Evolutionary conservation across 2,888 invertebrate genomes (phyloP).

Genomic region (Athripsodes cinereus): DNA sequence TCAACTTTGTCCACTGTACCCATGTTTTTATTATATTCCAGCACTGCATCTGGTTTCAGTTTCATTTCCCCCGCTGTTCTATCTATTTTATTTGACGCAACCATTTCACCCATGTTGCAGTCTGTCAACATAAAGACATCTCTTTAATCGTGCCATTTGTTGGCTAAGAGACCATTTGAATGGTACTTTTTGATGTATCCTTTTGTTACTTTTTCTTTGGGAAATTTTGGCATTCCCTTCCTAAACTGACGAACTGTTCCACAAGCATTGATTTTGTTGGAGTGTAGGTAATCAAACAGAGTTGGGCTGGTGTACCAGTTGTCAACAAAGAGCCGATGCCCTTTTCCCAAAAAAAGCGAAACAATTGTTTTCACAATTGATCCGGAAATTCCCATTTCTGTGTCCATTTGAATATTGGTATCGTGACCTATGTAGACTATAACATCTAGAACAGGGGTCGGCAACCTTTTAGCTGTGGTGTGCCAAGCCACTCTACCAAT

Average conservation of each 20-base stretch:
- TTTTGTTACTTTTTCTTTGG: background rate
- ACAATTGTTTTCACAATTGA: background rate
- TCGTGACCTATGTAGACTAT: conserved; percentile 7
- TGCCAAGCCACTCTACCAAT: too few species aligned
- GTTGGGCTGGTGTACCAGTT: conserved; percentile 14
- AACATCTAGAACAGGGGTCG: background rate
- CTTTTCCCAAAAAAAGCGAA: background rate
- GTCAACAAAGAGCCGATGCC: conserved; percentile 7
- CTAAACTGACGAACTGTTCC: background rate
- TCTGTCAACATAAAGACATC: background rate
- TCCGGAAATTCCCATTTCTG: background rate
- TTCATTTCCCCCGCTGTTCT: background rate
- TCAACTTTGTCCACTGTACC: background rate
- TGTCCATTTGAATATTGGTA: background rate
- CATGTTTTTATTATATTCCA: background rate
- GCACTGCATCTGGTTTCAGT: background rate
- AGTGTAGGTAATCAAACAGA: conserved; percentile 1
- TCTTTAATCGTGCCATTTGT: background rate
- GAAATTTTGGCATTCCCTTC: conserved; percentile 3
- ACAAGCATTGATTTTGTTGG: background rate
- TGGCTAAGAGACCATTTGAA: background rate
- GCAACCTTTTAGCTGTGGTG: too few species aligned
- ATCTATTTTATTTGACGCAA: background rate
- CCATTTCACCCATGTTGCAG: background rate
- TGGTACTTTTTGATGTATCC: background rate